Conservation (phyloP, 2,888 invertebrate species). For the Hirtodrosophila trivittata region DNA sequence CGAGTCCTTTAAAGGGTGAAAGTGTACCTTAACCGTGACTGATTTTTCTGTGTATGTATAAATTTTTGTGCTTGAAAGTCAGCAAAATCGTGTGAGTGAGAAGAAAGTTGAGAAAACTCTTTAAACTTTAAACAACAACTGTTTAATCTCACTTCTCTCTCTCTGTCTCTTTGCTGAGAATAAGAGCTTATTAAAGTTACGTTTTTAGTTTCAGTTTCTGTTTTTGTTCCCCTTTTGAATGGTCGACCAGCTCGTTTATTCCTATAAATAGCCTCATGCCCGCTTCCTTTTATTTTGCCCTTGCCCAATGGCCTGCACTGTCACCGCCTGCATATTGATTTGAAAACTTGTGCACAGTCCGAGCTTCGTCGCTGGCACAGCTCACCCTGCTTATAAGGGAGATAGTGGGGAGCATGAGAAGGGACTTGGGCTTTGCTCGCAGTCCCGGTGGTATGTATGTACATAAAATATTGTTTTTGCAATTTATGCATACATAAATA, state of each 20-base stretch:
- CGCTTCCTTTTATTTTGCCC: slow-evolving; percentile 33
- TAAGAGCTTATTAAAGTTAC: slow-evolving; percentile 57
- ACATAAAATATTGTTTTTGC: slow-evolving; percentile 32
- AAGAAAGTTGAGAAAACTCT: slow-evolving; percentile 30
- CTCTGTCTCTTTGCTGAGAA: slow-evolving; percentile 13
- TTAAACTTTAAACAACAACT: slow-evolving; percentile 57
- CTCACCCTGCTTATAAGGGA: slow-evolving; percentile 4
- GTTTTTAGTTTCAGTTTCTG: slow-evolving; percentile 27
- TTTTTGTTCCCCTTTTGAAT: slow-evolving; percentile 22
- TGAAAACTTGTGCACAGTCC: slow-evolving; percentile 46
- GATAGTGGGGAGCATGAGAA: neutral
- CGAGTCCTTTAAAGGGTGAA: slow-evolving; percentile 76
- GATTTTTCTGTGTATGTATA: slow-evolving; percentile 17
- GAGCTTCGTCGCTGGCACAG: slow-evolving; percentile 8
- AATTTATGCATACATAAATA: slow-evolving; percentile 58
- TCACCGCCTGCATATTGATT: slow-evolving; percentile 65
- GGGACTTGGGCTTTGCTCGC: neutral
- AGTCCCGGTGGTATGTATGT: slow-evolving; percentile 25
- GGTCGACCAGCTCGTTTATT: slow-evolving; percentile 28
- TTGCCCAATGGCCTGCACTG: slow-evolving; percentile 38
- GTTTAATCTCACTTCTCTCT: slow-evolving; percentile 44
- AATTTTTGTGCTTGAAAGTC: slow-evolving; percentile 41
- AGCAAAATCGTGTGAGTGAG: slow-evolving; percentile 24
- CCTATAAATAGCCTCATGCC: slow-evolving; percentile 57
- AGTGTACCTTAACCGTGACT: slow-evolving; percentile 40